Evolutionary conservation across 2,113 vertebrate species (phyloP).

Genomic region (Rhombomys opimus): DNA sequence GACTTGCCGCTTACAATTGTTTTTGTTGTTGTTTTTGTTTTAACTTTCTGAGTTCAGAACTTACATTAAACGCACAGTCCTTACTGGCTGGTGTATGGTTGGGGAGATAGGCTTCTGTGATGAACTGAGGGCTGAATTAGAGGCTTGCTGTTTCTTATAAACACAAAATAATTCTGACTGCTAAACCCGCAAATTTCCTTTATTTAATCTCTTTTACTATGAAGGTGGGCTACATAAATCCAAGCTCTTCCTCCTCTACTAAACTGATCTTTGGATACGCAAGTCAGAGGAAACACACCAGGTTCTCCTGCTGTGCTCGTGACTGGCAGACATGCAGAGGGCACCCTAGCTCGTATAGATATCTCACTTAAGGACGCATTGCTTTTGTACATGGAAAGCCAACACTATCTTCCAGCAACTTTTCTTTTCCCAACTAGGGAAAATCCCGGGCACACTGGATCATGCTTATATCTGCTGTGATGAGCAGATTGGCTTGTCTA

Average conservation of each 20-base stretch:
- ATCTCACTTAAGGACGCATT: slow-evolving; percentile 22
- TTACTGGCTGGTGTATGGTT: neutral
- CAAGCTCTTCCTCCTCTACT: neutral
- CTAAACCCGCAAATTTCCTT: neutral
- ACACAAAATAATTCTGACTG: neutral
- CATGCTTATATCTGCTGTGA: slow-evolving; percentile 28
- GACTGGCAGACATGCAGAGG: neutral
- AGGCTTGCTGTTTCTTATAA: slow-evolving; percentile 4
- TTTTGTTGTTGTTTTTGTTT: neutral
- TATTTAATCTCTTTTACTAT: neutral
- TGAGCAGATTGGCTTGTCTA: slow-evolving; percentile 9
- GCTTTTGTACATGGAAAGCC: neutral
- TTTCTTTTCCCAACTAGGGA: neutral
- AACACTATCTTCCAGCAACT: neutral
- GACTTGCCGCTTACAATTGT: neutral
- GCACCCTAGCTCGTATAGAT: neutral
- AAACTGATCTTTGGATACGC: neutral
- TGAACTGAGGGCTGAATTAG: neutral
- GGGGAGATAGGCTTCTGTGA: neutral
- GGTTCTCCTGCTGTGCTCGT: neutral
- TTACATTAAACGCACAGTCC: neutral
- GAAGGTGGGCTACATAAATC: neutral
- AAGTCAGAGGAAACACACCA: neutral
- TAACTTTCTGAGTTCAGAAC: neutral
- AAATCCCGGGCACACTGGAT: neutral